Evolutionary conservation across 2,113 vertebrate species (phyloP).

Genomic region (Phodopus roborovskii): DNA sequence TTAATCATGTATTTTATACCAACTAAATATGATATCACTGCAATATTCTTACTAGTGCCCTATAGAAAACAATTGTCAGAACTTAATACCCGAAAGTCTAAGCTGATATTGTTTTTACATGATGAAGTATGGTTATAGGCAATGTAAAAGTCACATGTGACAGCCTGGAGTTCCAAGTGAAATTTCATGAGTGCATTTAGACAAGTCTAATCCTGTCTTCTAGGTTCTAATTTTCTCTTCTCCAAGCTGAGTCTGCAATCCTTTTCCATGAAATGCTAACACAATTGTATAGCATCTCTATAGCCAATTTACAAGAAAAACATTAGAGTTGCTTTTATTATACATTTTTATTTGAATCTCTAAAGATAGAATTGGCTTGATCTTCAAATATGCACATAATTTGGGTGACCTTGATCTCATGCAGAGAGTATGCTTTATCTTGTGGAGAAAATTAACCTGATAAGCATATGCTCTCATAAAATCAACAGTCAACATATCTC

Average conservation of each 20-base stretch:
- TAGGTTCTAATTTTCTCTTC: not conserved
- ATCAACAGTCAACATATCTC: constrained; percentile 65
- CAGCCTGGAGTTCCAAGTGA: not conserved
- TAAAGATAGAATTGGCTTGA: constrained; percentile 21
- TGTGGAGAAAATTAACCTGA: constrained; percentile 61
- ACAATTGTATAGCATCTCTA: not conserved
- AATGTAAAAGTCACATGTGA: not conserved
- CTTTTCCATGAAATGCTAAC: not conserved
- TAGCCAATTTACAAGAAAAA: not conserved
- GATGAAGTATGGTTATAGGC: not conserved
- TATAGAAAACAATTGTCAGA: not conserved
- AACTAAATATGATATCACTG: not conserved
- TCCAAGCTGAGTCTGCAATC: not conserved
- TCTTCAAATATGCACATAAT: constrained; percentile 55
- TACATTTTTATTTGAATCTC: constrained; percentile 36
- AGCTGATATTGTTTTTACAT: fast-evolving
- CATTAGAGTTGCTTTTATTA: not conserved
- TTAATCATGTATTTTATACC: not conserved
- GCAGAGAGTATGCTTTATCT: constrained; percentile 7
- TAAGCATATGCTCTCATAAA: constrained; percentile 72
- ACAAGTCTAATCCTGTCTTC: not conserved
- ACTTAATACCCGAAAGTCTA: not conserved
- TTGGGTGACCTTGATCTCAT: constrained; percentile 42
- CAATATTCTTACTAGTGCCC: not conserved
- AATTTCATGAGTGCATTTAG: not conserved